Evolutionary conservation across 2,888 invertebrate genomes (phyloP).

Genomic region (Patella pellucida): DNA sequence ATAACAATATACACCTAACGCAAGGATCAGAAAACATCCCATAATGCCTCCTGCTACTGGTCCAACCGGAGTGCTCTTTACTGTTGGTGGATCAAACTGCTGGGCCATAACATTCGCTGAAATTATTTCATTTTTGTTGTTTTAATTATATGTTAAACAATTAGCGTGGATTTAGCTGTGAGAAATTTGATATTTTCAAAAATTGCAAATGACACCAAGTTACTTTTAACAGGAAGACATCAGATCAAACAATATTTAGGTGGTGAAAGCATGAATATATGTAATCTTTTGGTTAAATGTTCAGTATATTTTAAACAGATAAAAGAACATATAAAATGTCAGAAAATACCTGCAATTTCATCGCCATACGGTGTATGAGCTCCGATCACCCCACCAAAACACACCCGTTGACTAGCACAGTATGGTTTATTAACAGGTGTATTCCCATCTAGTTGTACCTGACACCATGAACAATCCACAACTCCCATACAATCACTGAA

Average conservation of each 20-base stretch:
- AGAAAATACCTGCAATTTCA: conserved; percentile 69
- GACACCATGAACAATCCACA: conserved; percentile 93
- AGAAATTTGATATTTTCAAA: no score
- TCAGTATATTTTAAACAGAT: no score
- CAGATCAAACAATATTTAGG: neutral
- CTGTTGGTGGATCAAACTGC: conserved; percentile 45
- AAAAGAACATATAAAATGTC: no score
- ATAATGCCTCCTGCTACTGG: conserved; percentile 89
- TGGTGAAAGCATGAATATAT: neutral
- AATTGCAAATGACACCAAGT: no score
- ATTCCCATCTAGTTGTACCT: conserved; percentile 82
- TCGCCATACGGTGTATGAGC: conserved; percentile 87
- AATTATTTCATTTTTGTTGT: neutral
- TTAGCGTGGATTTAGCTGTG: no score
- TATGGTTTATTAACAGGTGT: conserved; percentile 80
- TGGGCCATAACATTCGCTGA: conserved; percentile 36
- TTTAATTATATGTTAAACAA: no score
- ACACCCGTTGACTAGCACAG: conserved; percentile 85
- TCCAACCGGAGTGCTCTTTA: conserved; percentile 79
- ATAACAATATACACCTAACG: conserved; percentile 84
- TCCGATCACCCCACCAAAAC: conserved; percentile 89
- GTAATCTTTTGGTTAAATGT: neutral
- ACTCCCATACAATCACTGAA: conserved; percentile 77
- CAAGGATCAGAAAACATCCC: conserved; percentile 84
- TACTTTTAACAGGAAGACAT: no score